Evolutionary conservation across 2,888 invertebrate genomes (phyloP).

Genomic region (Tupiocoris notatus): DNA sequence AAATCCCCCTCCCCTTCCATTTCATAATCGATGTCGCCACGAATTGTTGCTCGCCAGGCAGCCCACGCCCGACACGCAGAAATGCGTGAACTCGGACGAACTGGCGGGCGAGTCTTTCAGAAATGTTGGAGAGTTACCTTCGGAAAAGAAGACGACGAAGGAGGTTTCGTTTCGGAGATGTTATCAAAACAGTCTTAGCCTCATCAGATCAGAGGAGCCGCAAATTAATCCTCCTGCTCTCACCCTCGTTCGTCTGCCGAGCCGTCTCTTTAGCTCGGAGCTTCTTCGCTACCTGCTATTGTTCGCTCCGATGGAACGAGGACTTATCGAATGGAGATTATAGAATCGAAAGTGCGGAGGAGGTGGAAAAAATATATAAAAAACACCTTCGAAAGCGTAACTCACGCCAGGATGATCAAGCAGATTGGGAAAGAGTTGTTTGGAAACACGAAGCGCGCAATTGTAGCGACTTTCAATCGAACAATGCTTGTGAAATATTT

Average conservation of each 20-base stretch:
- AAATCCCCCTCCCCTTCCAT: background rate
- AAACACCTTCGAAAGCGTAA: constrained; percentile 32
- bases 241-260: background rate
- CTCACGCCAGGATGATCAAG: constrained; percentile 40
- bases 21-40: background rate
- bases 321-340: background rate
- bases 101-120: background rate
- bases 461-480: no score
- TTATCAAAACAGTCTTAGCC: constrained; percentile 47
- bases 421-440: constrained; percentile 36
- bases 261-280: constrained; percentile 3
- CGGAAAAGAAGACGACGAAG: background rate
- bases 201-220: constrained; percentile 41
- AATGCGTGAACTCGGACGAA: background rate
- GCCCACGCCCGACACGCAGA: background rate
- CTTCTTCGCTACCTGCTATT: constrained; percentile 32
- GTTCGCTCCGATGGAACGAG: constrained; percentile 33
- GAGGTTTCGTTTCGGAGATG: constrained; percentile 37
- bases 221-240: constrained; percentile 43
- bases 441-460: constrained; percentile 17
- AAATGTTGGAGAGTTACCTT: background rate
- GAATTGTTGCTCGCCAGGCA: background rate
- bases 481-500: no score
- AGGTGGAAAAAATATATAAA: constrained; percentile 22
- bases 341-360: background rate